Evolutionary conservation across 2,888 invertebrate species (phyloP).

Genomic region (Kuschelorhynchus macadamiae): DNA sequence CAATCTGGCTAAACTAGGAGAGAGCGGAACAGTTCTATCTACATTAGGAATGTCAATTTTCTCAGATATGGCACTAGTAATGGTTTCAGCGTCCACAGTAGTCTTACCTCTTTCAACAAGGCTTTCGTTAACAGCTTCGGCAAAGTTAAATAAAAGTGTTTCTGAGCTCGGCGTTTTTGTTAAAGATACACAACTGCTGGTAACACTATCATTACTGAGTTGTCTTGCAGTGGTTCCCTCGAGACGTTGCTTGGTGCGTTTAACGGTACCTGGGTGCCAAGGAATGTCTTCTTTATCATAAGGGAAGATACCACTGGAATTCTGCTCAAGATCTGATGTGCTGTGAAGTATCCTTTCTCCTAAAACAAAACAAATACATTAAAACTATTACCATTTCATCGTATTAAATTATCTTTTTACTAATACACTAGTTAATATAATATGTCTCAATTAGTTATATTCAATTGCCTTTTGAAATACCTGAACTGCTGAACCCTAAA

Average conservation of each 20-base stretch:
- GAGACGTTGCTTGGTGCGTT: slow-evolving; percentile 78
- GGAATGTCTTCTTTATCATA: slow-evolving; percentile 76
- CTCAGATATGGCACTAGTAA: slow-evolving; percentile 75
- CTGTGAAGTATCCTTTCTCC: slow-evolving; percentile 56
- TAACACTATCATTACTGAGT: slow-evolving; percentile 50
- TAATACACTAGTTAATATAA: too few species aligned
- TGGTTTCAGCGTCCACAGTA: slow-evolving; percentile 52
- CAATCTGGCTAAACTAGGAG: slow-evolving; percentile 68
- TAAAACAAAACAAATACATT: too few species aligned
- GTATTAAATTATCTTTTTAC: too few species aligned
- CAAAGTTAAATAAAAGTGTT: slow-evolving; percentile 59
- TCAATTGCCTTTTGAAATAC: too few species aligned
- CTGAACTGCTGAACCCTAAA: too few species aligned
- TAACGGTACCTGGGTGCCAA: slow-evolving; percentile 80
- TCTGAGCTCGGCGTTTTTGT: slow-evolving; percentile 65
- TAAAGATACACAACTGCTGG: slow-evolving; percentile 51
- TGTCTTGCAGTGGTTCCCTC: slow-evolving; percentile 71
- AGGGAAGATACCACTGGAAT: slow-evolving; percentile 71
- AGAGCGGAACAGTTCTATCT: slow-evolving; percentile 53
- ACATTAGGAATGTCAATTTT: slow-evolving; percentile 69
- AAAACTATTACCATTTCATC: too few species aligned
- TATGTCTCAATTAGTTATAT: too few species aligned
- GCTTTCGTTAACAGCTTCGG: slow-evolving; percentile 60
- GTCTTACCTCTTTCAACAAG: slow-evolving; percentile 56
- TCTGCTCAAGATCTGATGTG: slow-evolving; percentile 55